These are phyloP conservation scores for Myotis pilosus DNA, from an alignment of 2,797 vertebrate species.

Conservation along the genomic window DNA sequence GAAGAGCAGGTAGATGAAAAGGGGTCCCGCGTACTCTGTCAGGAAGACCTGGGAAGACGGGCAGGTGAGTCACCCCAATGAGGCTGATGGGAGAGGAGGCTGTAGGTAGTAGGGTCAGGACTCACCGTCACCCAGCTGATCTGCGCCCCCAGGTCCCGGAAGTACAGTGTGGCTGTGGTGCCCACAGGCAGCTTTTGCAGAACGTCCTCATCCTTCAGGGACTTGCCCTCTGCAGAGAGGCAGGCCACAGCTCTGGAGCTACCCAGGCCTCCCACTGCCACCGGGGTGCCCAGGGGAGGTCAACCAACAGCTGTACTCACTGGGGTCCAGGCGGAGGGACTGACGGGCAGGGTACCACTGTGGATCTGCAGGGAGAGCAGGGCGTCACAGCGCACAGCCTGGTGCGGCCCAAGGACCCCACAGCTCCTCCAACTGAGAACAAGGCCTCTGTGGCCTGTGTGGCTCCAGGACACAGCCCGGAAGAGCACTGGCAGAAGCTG, in stretches of 20 bases:
- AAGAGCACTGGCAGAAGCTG: background rate
- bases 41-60: slow-evolving; percentile 89
- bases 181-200: slow-evolving; percentile 95
- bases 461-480: background rate
- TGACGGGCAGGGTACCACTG: slow-evolving; percentile 96
- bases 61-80: rapidly evolving
- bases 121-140: slow-evolving; percentile 98
- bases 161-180: slow-evolving; percentile 96
- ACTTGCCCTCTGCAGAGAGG: slow-evolving; percentile 90
- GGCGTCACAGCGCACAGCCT: background rate
- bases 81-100: rapidly evolving
- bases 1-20: slow-evolving; percentile 94
- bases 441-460: background rate
- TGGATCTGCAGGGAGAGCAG: slow-evolving; percentile 87
- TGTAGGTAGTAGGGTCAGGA: background rate
- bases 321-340: slow-evolving; percentile 94
- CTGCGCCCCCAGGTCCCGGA: slow-evolving; percentile 95
- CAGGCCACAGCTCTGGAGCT: background rate
- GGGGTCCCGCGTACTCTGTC: slow-evolving; percentile 92
- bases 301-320: slow-evolving; percentile 83
- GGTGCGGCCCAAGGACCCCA: background rate
- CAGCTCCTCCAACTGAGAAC: background rate
- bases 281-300: background rate
- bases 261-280: background rate
- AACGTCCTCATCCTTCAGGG: slow-evolving; percentile 95